Conservation (phyloP, 2,888 invertebrate species). For the Eucera pruinosa region DNA sequence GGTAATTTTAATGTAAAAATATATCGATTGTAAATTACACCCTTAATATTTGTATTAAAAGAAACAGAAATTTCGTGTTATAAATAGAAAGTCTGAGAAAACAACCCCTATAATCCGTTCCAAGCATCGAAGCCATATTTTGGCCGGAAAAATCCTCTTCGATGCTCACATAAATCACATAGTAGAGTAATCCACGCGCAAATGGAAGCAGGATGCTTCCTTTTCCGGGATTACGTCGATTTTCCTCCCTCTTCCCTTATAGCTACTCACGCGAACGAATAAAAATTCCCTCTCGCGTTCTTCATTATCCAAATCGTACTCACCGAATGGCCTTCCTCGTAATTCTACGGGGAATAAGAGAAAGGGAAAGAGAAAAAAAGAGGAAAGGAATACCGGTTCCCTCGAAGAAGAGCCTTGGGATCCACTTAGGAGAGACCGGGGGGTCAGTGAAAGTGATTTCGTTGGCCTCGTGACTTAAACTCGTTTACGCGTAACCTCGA, state of each 20-base stretch:
- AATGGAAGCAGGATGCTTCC: constrained; percentile 2
- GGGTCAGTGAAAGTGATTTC: constrained; percentile 73
- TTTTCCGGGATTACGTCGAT: constrained; percentile 19
- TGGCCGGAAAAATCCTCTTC: neutral
- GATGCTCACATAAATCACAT: constrained; percentile 17
- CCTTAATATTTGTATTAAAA: too few species aligned
- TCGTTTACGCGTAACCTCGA: constrained; percentile 80
- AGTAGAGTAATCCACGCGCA: neutral
- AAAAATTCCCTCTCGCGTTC: constrained; percentile 8
- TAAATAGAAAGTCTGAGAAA: too few species aligned
- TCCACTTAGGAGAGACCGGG: constrained; percentile 20
- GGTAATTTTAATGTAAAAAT: too few species aligned
- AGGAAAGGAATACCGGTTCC: constrained; percentile 52
- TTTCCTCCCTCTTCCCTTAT: neutral
- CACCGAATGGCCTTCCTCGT: neutral
- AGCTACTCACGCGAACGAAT: neutral
- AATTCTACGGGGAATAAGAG: neutral
- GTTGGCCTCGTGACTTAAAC: constrained; percentile 72
- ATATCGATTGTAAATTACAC: too few species aligned
- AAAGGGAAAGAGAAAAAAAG: neutral
- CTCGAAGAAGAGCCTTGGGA: constrained; percentile 62
- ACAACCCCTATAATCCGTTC: neutral
- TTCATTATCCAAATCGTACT: constrained; percentile 27
- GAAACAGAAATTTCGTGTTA: too few species aligned
- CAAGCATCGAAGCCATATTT: constrained; percentile 1